Evolutionary conservation across 2,797 vertebrate species (phyloP), one percentile per base, ranked within the genome.

Genomic region (Peromyscus aztecus): DNA sequence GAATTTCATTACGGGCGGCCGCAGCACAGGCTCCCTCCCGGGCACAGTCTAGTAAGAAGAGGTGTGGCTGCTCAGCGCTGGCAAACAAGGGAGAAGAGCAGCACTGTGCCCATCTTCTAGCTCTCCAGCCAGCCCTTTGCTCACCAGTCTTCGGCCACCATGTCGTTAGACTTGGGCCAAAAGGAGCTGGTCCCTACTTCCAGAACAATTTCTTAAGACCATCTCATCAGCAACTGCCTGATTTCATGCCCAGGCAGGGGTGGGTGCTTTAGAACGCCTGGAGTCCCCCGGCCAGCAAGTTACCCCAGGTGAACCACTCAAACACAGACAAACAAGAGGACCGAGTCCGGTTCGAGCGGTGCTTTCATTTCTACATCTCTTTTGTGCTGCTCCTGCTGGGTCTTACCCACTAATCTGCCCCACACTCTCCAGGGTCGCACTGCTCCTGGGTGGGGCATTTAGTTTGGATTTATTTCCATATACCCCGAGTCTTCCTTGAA

Each of bases 401-500:
- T 63, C 61, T 78, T 63, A 92, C 2, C n/a, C 59, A 84, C 59
- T 90, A 40, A 59, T 89, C 73, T 83, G 55, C 63, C 81, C 63
- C 29, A 40, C 21, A 84, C 12, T 43, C 65, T 67, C 73, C 83
- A 52, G 83, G 52, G 78, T 75, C 82, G 75, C 37, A 55, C 12
- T 91, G n/a, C 19, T 91, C 69, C 57, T 91, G 31, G 63, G 11
- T 52, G 69, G 61, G 59, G 73, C 17, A 21, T 77, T 86, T 81
- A 52, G 10, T 19, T 21, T 89, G 17, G 80, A 94, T 83, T 93
- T 94, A 94, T 73, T 94, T 65, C 65, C 43, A 52, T 21, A 67
- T 73, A 93, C 49, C 49, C 89, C 82, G 40, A 97, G 61, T 81
- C 76, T 94, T 96, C 88, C 81, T 71, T 89, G 86, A 89, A 94